These are phyloP conservation scores for Fulica atra DNA, from an alignment of 2,113 vertebrate species.

Conservation along the genomic window DNA sequence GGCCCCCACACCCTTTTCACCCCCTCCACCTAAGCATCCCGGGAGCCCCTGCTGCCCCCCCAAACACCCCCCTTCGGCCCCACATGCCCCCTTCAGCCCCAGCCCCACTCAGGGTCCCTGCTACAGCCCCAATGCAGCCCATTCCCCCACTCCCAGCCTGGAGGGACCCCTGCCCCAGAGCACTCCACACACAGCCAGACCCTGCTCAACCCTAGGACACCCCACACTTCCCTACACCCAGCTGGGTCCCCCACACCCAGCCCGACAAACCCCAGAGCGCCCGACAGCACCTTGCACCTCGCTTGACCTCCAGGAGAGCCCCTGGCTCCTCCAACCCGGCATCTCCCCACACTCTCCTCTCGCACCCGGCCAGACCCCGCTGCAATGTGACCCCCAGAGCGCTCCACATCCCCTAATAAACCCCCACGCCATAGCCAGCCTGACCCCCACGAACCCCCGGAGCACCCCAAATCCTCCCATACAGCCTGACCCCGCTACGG, in stretches of 20 bases:
- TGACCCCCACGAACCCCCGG: too few species aligned
- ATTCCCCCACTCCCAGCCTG: neutral
- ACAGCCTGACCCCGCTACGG: too few species aligned
- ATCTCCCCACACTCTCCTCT: too few species aligned
- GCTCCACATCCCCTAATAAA: neutral
- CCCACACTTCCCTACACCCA: neutral
- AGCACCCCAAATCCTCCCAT: neutral
- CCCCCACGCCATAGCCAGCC: neutral
- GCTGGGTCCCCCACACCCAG: neutral
- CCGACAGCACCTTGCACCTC: neutral
- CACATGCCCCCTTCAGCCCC: neutral
- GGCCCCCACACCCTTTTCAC: too few species aligned
- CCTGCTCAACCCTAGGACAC: neutral
- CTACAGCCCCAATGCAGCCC: neutral
- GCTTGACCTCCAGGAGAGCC: neutral
- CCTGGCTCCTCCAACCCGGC: neutral
- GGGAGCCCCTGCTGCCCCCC: too few species aligned
- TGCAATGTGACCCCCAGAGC: neutral
- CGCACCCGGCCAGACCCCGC: neutral
- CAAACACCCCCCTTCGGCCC: neutral
- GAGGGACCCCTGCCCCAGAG: neutral
- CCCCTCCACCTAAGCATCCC: too few species aligned
- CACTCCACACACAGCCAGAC: neutral
- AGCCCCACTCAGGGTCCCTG: neutral
- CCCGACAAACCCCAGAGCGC: neutral